Evolutionary conservation across 1,140 invertebrate species (phyloP), one percentile per base, ranked within the genome.

Genomic region (Drosophila murphyi): DNA sequence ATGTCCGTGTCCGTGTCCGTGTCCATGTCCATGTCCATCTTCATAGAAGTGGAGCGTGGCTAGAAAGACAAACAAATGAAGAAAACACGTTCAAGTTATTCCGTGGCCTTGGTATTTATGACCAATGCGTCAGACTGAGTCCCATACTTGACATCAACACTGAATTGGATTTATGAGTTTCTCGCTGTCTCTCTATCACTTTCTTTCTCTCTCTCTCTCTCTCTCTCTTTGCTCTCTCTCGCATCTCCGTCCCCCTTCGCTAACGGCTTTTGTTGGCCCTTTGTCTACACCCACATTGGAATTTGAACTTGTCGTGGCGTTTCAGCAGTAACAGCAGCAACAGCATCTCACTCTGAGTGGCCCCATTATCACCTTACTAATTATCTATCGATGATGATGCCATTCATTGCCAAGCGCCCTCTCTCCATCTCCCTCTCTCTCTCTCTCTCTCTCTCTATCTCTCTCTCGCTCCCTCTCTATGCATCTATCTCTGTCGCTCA

Each of bases 101-200:
- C 80, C 83, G 72, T 88, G 80, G 76, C 83, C 80, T 88, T 88
- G 73, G 62, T 85, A 86, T 86, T 86, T 85, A 85, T 88, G 80
- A 59, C 76, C 68, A 68, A 47, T 78, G 78, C 70, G 82, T 81
- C 70, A 86, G 82, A 70, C 65, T 78, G 1, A 8, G 80, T 71
- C 72, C 76, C 52, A 70, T 65, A 69, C 82, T 86, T 81, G 65
- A 75, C 72, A 71, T 68, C 68, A 69, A 60, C 56, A 68, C 41
- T 48, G 45, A 69, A 69, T 51, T 63, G 60, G 54, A 75, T 71
- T 75, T 71, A 75, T 64, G 63, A 54, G 67, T 10, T 50, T 28
- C 41, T 43, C 47, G 47, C 20, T 20, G 20, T 20, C 20, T 20
- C 20, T 20, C 20, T 20, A 20, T 20, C 20, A 20, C 37, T 8